Evolutionary conservation across 2,113 vertebrate genomes (phyloP), one percentile per base, ranked within the genome.

Genomic region (Martes martes): DNA sequence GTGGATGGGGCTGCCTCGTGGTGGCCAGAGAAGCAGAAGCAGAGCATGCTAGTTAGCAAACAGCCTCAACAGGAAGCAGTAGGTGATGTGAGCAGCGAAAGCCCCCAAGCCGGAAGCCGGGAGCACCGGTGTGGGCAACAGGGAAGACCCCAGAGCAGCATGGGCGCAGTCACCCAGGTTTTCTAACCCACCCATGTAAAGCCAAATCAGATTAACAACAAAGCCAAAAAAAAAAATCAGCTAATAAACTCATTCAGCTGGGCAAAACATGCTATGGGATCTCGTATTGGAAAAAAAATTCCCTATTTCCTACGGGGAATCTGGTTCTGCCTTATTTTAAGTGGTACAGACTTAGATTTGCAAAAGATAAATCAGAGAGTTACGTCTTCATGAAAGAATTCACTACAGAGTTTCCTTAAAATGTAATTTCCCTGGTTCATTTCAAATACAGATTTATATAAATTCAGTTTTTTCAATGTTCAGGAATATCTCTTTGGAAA

Each of bases 381-480:
- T 84, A 39, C 2, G 42, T 92, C 74, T 83, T 63, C 88, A 89
- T 94, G 91, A 63, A 93, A 85, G 39, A 86, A 89, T 93, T 92
- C 33, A 79, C 36, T 65, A 81, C 19, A 95, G 57, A 94, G 86
- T 57, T 67, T 28, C 16, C 36, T 76, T 59, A 52, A 73, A 88
- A 42, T 67, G 21, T 42, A 83, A 95, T 65, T 94, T 59, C 36
- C 71, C 39, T 85, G 65, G 28, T 69, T 93, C 24, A 61, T 82
- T 95, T 91, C n/a, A 96, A 76, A 85, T 26, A 45, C 16, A 93
- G 65, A 92, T 67, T 95, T 90, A 85, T 57, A 71, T 11, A 84
- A 89, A 79, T 78, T 87, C 7, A 28, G n/a, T 86, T 93, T 63
- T 71, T 92, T 80, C 28, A 80, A 55, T 59, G 91, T 63, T 74